These are phyloP conservation scores for Chamaea fasciata DNA, from an alignment of 2,113 vertebrate genomes.

Conservation along the genomic window DNA sequence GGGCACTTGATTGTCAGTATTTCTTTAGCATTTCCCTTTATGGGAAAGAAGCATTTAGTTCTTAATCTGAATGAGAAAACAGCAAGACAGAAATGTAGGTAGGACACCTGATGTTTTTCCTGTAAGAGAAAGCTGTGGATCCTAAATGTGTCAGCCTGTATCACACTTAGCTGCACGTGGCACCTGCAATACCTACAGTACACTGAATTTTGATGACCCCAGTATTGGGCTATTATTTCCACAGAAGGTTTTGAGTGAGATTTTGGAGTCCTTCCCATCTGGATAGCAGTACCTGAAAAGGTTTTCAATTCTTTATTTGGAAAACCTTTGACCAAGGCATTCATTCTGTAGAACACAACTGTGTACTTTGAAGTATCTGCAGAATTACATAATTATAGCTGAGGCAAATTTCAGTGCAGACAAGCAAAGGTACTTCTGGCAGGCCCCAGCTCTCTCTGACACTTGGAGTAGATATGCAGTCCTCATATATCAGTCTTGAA, in stretches of 20 bases:
- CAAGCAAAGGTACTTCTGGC: background rate
- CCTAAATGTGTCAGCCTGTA: background rate
- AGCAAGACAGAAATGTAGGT: background rate
- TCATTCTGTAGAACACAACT: background rate
- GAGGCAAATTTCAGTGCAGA: background rate
- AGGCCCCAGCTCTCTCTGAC: background rate
- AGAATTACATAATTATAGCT: background rate
- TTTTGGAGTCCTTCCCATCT: background rate
- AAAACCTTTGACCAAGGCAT: background rate
- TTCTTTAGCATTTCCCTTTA: background rate
- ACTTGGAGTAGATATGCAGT: background rate
- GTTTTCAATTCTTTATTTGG: background rate
- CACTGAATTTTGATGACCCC: background rate
- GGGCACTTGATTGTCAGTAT: background rate
- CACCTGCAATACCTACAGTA: fast-evolving
- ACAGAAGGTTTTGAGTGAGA: background rate
- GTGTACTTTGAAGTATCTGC: background rate
- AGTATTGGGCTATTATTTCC: background rate
- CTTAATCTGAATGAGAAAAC: background rate
- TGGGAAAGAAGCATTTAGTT: background rate
- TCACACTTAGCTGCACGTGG: background rate
- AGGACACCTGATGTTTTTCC: background rate
- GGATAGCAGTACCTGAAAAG: background rate
- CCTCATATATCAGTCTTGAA: background rate
- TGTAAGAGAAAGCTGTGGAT: background rate